These are phyloP conservation scores for Volucella bombylans DNA, from an alignment of 2,888 invertebrate genomes.

Conservation along the genomic window DNA sequence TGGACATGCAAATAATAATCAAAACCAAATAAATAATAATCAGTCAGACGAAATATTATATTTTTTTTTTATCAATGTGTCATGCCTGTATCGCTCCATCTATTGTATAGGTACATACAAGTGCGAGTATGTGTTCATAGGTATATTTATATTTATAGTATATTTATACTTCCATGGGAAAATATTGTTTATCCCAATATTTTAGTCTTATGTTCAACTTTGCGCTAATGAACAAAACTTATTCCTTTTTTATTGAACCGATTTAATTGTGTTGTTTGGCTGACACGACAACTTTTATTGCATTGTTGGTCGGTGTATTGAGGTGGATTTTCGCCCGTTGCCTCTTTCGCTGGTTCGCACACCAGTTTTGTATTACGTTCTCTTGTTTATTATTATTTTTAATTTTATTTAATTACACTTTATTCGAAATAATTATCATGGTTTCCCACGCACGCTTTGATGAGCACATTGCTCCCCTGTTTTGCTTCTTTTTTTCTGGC, in stretches of 20 bases:
- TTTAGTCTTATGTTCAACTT: constrained; percentile 55
- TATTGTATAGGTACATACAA: background rate
- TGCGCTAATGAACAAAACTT: constrained; percentile 42
- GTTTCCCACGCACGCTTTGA: constrained; percentile 68
- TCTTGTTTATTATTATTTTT: constrained; percentile 16
- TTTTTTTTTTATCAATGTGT: background rate
- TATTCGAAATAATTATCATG: constrained; percentile 70
- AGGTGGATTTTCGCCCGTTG: background rate
- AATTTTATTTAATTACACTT: constrained; percentile 65
- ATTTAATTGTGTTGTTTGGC: constrained; percentile 66
- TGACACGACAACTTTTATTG: constrained; percentile 66
- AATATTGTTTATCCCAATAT: constrained; percentile 4
- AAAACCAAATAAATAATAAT: constrained; percentile 8
- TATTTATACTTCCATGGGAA: constrained; percentile 4
- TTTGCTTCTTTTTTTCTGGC: constrained; percentile 13
- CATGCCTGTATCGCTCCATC: background rate
- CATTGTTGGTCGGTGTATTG: constrained; percentile 50
- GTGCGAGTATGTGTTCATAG: too few relatives aligned
- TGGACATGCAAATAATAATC: background rate
- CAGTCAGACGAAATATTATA: constrained; percentile 6
- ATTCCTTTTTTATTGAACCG: constrained; percentile 56
- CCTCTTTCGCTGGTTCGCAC: background rate
- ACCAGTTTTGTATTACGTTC: background rate
- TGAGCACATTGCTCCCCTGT: constrained; percentile 61
- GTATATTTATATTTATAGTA: constrained; percentile 1